Evolutionary conservation across 1,140 invertebrate genomes (phyloP), one percentile per base, ranked within the genome.

Genomic region (Drosophila nasuta): DNA sequence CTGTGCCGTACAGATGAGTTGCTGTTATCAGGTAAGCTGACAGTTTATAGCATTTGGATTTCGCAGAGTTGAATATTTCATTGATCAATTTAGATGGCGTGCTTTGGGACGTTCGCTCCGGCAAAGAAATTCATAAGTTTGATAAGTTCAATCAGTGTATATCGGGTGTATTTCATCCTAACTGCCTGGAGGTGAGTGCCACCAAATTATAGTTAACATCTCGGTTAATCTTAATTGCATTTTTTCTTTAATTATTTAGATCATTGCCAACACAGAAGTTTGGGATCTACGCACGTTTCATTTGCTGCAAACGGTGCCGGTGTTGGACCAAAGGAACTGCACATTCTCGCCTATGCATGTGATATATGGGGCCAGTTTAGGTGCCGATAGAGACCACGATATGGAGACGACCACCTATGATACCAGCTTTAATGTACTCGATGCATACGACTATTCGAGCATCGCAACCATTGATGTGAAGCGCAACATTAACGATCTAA

Each of bases 251-350:
- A n/a, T 49, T 28, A 35, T 10, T n/a, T 41, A 95, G 94, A 94
- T 95, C 49, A 95, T 97, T 68, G 96, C 96, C n/a, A 97, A 97
- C 81, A 97, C 96, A 1, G 96, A 97, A 94, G 96, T 98, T 41
- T 99, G 98, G 98, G 98, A 99, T 93, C 92, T 99, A 5, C 94
- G 98, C 69, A 99, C 98, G 10, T 99, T 98, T 93, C 97, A 98
- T 92, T 93, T 99, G 20, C 93, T 99, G 3, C 96, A 98, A 85
- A 99, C 98, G 1, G 98, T 99, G 7, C 97, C 98, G 11, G 95
- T 96, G 0, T 93, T 99, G 28, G 97, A 99, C 91, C 97, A 99
- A 82, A 98, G 97, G 91, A 94, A 96, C 92, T 95, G 97, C 43
- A 94, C 95, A 25, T 96, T 96, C 82, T 95, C 95, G 2, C 94